phyloP scores from a whole-genome alignment of 2,113 vertebrate genomes.

The Petaurus breviceps region DNA sequence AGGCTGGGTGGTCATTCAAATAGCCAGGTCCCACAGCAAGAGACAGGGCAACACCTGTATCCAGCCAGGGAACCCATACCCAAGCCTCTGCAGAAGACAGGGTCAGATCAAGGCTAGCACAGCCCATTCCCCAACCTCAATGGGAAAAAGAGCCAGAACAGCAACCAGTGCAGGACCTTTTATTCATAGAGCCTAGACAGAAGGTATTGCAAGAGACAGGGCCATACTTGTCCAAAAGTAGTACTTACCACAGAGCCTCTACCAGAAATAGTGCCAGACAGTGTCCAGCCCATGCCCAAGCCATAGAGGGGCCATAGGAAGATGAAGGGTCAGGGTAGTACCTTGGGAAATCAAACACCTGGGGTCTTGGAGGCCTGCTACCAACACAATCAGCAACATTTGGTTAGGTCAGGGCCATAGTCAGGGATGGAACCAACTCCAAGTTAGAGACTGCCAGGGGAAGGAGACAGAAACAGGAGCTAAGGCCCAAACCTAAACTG shows the following conservation, averaged over 20 bases:
- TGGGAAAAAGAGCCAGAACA: background rate
- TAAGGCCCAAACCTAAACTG: background rate
- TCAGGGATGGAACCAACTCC: background rate
- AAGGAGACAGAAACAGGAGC: background rate
- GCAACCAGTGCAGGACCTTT: too few species aligned
- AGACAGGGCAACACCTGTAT: background rate
- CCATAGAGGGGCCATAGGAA: background rate
- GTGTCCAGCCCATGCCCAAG: background rate
- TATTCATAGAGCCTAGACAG: background rate
- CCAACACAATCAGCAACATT: background rate
- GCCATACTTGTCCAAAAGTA: background rate
- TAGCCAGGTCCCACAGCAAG: background rate
- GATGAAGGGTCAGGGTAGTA: background rate
- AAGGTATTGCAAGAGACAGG: background rate
- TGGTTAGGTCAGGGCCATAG: background rate
- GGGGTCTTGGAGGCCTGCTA: background rate
- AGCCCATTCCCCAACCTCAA: background rate
- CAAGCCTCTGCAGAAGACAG: background rate
- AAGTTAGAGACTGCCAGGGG: background rate
- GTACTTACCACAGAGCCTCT: background rate
- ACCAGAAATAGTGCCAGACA: background rate
- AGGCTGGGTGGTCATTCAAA: background rate
- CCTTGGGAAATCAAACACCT: background rate
- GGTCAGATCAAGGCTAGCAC: background rate
- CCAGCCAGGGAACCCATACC: background rate